A percentile compares a stretch with the other conserved stretches of the same genome.
Conservation (phyloP, 2,113 vertebrate species). For the Dicrurus megarhynchus region DNA sequence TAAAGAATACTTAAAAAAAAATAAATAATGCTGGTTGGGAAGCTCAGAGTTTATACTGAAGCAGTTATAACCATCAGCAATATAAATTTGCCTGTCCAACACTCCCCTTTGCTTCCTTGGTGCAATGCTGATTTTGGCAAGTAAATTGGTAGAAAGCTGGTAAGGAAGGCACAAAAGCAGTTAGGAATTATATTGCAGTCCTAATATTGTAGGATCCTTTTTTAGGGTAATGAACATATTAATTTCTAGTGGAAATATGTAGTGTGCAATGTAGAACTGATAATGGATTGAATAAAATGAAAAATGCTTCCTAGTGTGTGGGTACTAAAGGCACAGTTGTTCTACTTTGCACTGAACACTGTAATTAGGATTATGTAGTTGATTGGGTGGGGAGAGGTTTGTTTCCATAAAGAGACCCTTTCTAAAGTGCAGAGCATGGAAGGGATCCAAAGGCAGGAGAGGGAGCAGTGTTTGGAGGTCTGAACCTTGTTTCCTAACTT, state of each 20-base stretch:
- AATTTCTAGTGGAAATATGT: not conserved
- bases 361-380: not conserved
- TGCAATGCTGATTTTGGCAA: not conserved
- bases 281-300: not conserved
- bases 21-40: not conserved
- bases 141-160: not conserved
- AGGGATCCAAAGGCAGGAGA: not conserved
- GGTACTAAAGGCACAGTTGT: not conserved
- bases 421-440: not conserved
- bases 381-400: not conserved
- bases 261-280: not conserved
- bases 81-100: not conserved
- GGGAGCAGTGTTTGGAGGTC: not conserved
- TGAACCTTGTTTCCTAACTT: not conserved
- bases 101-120: not conserved
- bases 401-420: not conserved
- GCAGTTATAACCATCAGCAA: not conserved
- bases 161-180: not conserved
- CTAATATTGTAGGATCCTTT: not conserved
- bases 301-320: not conserved
- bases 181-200: not conserved
- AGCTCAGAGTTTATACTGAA: not conserved
- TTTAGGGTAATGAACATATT: not conserved
- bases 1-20: not conserved
- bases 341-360: not conserved